These are phyloP conservation scores for Galerucella nymphaeae DNA, from an alignment of 2,888 invertebrate species.

Conservation along the genomic window DNA sequence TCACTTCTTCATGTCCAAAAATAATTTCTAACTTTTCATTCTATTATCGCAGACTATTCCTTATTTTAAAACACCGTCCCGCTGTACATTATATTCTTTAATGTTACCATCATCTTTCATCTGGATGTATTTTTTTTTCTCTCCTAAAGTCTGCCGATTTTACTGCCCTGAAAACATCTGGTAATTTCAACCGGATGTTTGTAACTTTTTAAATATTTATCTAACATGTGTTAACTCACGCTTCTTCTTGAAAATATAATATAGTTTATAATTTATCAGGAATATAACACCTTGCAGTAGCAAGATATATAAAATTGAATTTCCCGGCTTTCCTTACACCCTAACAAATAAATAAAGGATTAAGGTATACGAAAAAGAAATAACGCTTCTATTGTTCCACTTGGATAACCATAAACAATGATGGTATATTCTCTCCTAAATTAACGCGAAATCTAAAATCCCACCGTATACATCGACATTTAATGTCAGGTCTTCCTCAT, in stretches of 20 bases:
- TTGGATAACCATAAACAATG: not conserved
- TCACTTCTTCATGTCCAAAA: too few species aligned
- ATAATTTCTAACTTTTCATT: too few species aligned
- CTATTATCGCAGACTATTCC: too few species aligned
- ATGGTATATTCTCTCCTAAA: not conserved
- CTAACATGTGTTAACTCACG: constrained; percentile 11
- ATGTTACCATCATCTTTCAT: not conserved
- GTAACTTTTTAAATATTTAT: constrained; percentile 17
- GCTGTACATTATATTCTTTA: not conserved
- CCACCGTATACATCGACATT: not conserved
- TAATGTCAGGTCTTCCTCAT: not conserved
- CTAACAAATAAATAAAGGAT: too few species aligned
- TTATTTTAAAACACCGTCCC: not conserved
- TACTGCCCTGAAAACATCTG: constrained; percentile 35
- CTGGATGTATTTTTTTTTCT: not conserved
- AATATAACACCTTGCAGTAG: not conserved
- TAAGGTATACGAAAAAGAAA: too few species aligned
- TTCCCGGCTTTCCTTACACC: too few species aligned
- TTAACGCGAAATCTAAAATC: not conserved
- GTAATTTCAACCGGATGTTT: constrained; percentile 38
- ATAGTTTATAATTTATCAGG: constrained; percentile 8
- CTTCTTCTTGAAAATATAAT: constrained; percentile 7
- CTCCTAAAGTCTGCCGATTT: constrained; percentile 18
- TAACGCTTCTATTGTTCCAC: too few species aligned
- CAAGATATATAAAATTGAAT: too few species aligned